Evolutionary conservation across 1,140 invertebrate species (phyloP).

Genomic region (Ruditapes philippinarum): DNA sequence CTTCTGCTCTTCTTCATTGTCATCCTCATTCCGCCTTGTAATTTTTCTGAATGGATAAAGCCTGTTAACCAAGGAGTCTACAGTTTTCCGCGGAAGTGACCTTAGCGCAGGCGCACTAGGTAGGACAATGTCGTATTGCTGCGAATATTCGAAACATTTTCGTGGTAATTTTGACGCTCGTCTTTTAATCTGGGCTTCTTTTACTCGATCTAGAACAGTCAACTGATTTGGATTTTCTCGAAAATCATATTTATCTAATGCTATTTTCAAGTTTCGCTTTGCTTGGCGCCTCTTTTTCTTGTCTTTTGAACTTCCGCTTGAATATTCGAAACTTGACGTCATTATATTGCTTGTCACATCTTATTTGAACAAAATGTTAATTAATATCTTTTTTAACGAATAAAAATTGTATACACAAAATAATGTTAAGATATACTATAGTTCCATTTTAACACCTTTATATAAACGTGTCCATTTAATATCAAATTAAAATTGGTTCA

Average conservation of each 20-base stretch:
- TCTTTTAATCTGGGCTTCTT: neutral
- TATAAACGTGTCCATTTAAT: neutral
- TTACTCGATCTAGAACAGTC: neutral
- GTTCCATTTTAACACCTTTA: neutral
- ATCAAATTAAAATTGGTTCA: no score
- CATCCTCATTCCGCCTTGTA: neutral
- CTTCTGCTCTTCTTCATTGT: neutral
- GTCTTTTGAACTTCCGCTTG: neutral
- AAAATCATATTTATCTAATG: neutral
- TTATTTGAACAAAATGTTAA: no score
- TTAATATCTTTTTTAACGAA: no score
- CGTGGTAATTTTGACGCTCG: neutral
- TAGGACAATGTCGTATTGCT: conserved; percentile 25
- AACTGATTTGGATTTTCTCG: neutral
- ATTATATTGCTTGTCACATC: no score
- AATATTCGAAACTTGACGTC: neutral
- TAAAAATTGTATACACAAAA: no score
- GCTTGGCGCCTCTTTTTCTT: neutral
- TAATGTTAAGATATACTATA: neutral
- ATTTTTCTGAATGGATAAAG: neutral
- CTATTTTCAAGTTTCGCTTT: neutral
- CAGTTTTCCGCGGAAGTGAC: neutral
- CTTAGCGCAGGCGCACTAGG: neutral
- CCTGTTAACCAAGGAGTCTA: neutral
- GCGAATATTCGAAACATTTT: neutral